Conservation (phyloP, 2,888 invertebrate genomes). For the Ophioninae sp. region DNA sequence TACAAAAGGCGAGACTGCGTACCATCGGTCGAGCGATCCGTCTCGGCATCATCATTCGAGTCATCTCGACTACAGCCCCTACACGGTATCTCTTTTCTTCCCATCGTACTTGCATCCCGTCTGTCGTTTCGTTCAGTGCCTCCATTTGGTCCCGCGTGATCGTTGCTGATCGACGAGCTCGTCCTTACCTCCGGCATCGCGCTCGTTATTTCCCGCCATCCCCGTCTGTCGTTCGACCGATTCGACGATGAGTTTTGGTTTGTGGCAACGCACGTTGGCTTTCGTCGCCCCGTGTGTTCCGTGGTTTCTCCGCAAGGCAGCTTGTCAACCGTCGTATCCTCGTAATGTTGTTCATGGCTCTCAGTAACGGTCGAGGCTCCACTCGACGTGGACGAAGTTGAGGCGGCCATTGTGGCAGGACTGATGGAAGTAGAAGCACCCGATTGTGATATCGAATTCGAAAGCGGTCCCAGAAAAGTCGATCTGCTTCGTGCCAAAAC, state of each 20-base stretch:
- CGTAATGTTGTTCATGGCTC: not conserved
- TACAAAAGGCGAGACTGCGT: not conserved
- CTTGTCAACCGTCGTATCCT: not conserved
- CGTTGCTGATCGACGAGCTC: conserved; percentile 19
- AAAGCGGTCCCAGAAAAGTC: not conserved
- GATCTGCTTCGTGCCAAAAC: conserved; percentile 1
- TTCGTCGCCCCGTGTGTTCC: conserved; percentile 19
- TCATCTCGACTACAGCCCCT: conserved; percentile 6
- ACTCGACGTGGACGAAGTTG: conserved; percentile 11
- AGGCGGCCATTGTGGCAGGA: not conserved
- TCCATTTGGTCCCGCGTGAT: conserved; percentile 12
- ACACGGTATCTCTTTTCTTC: conserved; percentile 27
- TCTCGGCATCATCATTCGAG: not conserved
- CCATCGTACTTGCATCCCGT: not conserved
- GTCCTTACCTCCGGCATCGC: conserved; percentile 10
- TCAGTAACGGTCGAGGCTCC: conserved; percentile 20
- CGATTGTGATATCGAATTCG: not conserved
- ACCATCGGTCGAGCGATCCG: conserved; percentile 1
- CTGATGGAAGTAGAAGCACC: conserved; percentile 8
- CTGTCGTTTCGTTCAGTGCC: conserved; percentile 22
- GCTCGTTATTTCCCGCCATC: conserved; percentile 7
- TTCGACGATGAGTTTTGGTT: not conserved
- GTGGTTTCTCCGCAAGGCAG: not conserved
- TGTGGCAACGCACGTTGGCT: not conserved
- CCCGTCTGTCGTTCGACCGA: conserved; percentile 21